A percentile compares a stretch with the other conserved stretches of the same genome.
These are phyloP conservation scores for Mellilla xanthometata DNA, from an alignment of 2,888 invertebrate species.

Conservation along the genomic window DNA sequence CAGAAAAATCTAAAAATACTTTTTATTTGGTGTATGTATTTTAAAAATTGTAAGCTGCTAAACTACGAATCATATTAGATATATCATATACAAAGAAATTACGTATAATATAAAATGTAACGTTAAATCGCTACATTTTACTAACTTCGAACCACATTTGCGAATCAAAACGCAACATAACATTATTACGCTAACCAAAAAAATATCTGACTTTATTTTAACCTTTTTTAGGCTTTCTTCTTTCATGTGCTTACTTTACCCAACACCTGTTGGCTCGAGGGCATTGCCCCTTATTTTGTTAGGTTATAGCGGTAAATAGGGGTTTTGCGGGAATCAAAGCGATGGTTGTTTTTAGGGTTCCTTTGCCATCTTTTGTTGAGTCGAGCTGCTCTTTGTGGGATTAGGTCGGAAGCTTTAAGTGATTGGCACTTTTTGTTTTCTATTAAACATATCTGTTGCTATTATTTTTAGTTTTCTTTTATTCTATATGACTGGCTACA, in stretches of 20 bases:
- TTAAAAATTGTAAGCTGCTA: no score
- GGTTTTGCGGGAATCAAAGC: conserved; percentile 54
- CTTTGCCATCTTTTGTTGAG: conserved; percentile 28
- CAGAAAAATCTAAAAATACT: no score
- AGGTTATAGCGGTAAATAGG: conserved; percentile 56
- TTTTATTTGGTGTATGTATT: no score
- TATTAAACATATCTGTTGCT: no score
- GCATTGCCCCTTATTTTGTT: conserved; percentile 64
- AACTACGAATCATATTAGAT: no score
- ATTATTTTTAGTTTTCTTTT: no score
- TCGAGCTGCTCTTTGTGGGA: conserved; percentile 21
- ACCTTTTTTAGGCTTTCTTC: conserved; percentile 73
- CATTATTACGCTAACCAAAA: conserved; percentile 64
- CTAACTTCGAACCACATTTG: conserved; percentile 12
- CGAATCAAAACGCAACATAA: conserved; percentile 64
- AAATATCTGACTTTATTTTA: conserved; percentile 69
- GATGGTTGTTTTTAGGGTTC: conserved; percentile 43
- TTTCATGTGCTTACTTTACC: conserved; percentile 70
- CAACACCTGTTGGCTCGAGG: conserved; percentile 75
- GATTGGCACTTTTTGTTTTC: conserved; percentile 9
- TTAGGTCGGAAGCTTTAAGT: conserved; percentile 15
- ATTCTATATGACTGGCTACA: no score
- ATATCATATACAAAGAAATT: no score
- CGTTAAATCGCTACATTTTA: background rate
- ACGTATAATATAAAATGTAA: no score